A percentile compares a stretch with the other conserved stretches of the same genome.
phyloP scores from a whole-genome alignment of 2,113 vertebrate species.

The Rhinolophus sinicus region DNA sequence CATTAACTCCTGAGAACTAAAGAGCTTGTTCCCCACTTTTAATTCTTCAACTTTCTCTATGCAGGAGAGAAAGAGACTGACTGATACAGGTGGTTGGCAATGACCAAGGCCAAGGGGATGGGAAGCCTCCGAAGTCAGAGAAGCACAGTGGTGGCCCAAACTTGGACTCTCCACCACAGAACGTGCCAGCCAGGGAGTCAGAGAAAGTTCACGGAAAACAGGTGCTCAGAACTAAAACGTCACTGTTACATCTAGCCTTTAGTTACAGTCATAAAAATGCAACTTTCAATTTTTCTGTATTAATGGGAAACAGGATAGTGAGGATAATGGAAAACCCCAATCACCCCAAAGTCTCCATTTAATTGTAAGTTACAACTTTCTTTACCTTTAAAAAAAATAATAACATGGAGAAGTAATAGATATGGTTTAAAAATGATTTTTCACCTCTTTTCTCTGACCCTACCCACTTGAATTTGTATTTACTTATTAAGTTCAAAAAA shows the following conservation, averaged over 20 bases:
- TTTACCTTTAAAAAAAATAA: background rate
- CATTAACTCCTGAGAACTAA: background rate
- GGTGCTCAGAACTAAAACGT: constrained; percentile 65
- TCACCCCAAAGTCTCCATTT: constrained; percentile 46
- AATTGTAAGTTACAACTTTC: background rate
- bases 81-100: constrained; percentile 70
- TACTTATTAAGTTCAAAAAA: constrained; percentile 4
- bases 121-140: constrained; percentile 52
- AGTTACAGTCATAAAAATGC: constrained; percentile 66
- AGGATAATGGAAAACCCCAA: constrained; percentile 28
- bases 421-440: constrained; percentile 19
- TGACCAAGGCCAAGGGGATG: constrained; percentile 4
- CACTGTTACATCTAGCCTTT: constrained; percentile 62
- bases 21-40: background rate
- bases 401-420: background rate
- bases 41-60: background rate
- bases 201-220: constrained; percentile 73
- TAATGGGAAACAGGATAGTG: constrained; percentile 57
- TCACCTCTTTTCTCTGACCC: constrained; percentile 27
- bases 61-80: constrained; percentile 66
- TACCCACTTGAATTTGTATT: constrained; percentile 34
- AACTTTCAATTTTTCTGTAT: constrained; percentile 59
- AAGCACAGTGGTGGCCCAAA: constrained; percentile 41
- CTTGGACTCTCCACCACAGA: constrained; percentile 58
- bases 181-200: constrained; percentile 71